A percentile compares a stretch with the other conserved stretches of the same genome.
These are phyloP conservation scores for Platysternon megacephalum DNA, from an alignment of 2,113 vertebrate genomes.

Conservation along the genomic window DNA sequence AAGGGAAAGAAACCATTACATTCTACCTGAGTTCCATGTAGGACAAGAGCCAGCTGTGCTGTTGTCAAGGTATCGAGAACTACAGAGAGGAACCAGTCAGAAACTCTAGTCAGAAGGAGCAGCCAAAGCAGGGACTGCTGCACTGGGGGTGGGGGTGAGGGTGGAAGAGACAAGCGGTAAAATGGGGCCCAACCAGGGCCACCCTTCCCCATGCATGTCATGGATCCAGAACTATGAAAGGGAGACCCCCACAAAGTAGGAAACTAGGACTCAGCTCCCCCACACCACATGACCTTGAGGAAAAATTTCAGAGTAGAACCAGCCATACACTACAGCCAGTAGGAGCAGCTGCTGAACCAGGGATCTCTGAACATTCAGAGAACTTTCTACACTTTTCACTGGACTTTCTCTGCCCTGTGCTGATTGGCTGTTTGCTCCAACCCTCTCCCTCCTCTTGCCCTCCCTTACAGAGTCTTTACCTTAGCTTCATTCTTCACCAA, in stretches of 20 bases:
- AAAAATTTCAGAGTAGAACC: not conserved
- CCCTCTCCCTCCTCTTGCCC: not conserved
- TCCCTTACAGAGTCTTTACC: not conserved
- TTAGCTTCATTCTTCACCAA: not conserved
- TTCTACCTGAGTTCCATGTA: not conserved
- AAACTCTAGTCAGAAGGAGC: not conserved
- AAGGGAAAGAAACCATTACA: not conserved
- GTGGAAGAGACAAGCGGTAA: not conserved
- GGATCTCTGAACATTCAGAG: not conserved
- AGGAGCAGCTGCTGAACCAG: not conserved
- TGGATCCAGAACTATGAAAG: not conserved
- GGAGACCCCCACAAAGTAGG: not conserved
- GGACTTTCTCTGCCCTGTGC: not conserved
- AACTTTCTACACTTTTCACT: not conserved
- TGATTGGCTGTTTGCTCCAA: not conserved
- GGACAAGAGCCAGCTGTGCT: not conserved
- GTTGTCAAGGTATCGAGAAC: not conserved
- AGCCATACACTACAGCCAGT: not conserved
- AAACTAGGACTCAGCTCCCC: not conserved
- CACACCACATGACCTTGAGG: not conserved
- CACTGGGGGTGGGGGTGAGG: not conserved
- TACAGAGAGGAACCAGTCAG: not conserved
- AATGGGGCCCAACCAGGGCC: not conserved
- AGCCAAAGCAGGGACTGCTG: not conserved
- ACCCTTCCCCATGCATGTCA: not conserved